Evolutionary conservation across 1,140 invertebrate genomes (phyloP), one percentile per base, ranked within the genome.

Genomic region (Drosophila bifasciata): DNA sequence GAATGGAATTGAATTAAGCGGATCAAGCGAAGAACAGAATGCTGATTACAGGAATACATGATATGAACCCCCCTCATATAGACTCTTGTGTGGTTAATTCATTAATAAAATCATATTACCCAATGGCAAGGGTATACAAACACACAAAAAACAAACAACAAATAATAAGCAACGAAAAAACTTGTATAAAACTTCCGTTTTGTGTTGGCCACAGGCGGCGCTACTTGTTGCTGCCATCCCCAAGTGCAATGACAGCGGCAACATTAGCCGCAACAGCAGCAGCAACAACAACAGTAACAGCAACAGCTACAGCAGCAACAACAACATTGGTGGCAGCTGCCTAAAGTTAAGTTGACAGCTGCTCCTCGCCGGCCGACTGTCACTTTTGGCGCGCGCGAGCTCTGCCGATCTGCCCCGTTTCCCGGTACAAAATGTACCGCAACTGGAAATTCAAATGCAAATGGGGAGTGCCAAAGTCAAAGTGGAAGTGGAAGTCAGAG

Each of bases 261-360:
- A 58, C 51, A 56, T 51, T 32, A 52, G 39, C 44, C 25, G 45
- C 57, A 36, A 58, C 64, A 43, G 50, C 72, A 40, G 23, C 67
- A 43, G n/a, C 55, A 41, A 21, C 50, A 62, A 32, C 16, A 53
- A 9, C 51, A 53, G 16, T 41, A 41, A 21, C 39, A 11, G 2
- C 53, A 6, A 3, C 67, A 13, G 19, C 60, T 55, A 55, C 57
- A 41, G 45, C 25, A 9, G 25, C 9, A 8, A 8, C 8, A 28
- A 8, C 25, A 7, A 28, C 28, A 28, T 68, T 40, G 62, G 49
- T 19, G 62, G 62, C 64, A 68, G 56, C 72, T 75, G 70, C 71
- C 72, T 46, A 53, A 76, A 76, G 72, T 69, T 72, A 76, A 69
- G 55, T 51, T 76, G 72, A 76, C 73, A 76, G 73, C 63, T 68